Base-by-base conservation (phyloP, 2,797 vertebrate species). In the Ctenopoma kingsleyae region DNA sequence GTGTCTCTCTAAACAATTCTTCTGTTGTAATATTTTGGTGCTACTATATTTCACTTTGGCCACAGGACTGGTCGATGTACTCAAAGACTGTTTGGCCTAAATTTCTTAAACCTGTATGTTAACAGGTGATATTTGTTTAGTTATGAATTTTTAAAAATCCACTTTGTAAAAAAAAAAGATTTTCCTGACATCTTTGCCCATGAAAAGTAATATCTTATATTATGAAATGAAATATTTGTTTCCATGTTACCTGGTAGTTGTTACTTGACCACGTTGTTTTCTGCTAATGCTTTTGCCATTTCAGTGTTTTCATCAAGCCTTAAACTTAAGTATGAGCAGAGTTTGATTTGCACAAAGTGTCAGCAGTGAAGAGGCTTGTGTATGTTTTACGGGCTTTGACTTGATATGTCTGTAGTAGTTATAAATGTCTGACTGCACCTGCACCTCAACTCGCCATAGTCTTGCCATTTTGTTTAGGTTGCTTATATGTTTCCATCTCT, bases 1-100 rank as follows among this genome's bases (percentile, higher is more conserved):
- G 56, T 48, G 56, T 48, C 67, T 82, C 61, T 70, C 71, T 50
- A 47, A 58, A 58, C 20, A 9, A 40, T 76, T 70, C 58, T 69
- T 86, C 81, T 83, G 64, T 87, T 83, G 68, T 85, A 53, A 88
- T 84, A 79, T 81, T 91, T 87, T 92, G 92, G 91, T 93, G 91
- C 91, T 92, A 90, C 74, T 83, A 74, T 69, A 74, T 82, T 85
- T 81, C 48, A 61, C 69, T 71, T 84, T 80, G 86, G 87, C 90
- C 66, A 69, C 84, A 81, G 89, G 82, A 87, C 82, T 87, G 84
- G 76, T 82, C 74, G 47, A 83, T 80, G 67, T 79, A 78, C 62
- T 75, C 59, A n/a, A 44, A 66, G 47, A 54, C 85, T 82, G 40
- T 77, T 43, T 68, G 77, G 64, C 70, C 0, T 54, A 27, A 54